Evolutionary conservation across 2,888 invertebrate genomes (phyloP), one percentile per base, ranked within the genome.

Genomic region (Tridacna gigas): DNA sequence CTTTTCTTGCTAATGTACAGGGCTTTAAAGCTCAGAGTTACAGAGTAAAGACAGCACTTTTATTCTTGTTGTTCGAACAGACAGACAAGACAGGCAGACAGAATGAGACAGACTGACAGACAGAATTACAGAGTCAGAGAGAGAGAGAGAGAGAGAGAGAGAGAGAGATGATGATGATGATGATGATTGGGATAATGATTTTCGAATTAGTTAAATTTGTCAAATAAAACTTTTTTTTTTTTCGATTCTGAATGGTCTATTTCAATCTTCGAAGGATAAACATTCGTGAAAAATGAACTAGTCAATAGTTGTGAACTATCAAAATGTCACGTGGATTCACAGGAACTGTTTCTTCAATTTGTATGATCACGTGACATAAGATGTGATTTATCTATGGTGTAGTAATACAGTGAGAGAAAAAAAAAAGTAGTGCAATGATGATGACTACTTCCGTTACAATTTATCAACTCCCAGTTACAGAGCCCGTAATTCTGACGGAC

Each of bases 401-500:
- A 47, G 48, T 26, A 71, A 71, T 71, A 71, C 47, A 51, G 13
- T 25, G 22, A 25, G 13, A 63, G 11, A 11, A 22, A 12, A 28
- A 11, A 65, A 65, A 65, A 65, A 26, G 26, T 65, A 65, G 65
- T 65, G 13, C 65, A 37, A 22, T 74, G 7, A 47, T 63, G 37
- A 63, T 63, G 61, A 63, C 61, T n/a, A 75, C 75, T 45, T 37
- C 28, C n/a, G 75, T 75, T 11, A 75, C 63, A 22, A 63, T 75
- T 20, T 67, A 69, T 26, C 37, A 60, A 9, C 74, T 79, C 5
- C 79, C 65, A 26, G 60, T 82, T 22, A 75, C 65, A 18, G 77
- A 78, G 45, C 90, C 90, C 13, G 77, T 81, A 0, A 86, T 90
- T 65, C 80, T 89, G 48, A 85, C 89, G 20, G 90, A 90, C 71